Conservation (phyloP, 2,797 vertebrate genomes). For the Sebastiscus albofasciatus region DNA sequence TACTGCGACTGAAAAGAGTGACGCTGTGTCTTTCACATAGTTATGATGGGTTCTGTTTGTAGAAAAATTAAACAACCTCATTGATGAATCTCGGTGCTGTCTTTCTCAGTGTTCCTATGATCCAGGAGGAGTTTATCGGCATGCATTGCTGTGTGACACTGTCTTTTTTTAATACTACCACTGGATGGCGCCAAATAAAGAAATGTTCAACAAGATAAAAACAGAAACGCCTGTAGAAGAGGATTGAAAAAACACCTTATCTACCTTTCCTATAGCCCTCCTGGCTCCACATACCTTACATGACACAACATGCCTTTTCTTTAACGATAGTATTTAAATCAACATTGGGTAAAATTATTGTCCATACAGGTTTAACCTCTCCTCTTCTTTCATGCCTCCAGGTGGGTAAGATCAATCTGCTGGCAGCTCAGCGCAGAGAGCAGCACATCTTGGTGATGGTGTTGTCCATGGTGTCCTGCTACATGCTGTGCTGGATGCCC, state of each 20-base stretch:
- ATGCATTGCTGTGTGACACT: not conserved
- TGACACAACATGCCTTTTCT: not conserved
- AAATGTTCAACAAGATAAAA: not conserved
- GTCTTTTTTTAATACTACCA: not conserved
- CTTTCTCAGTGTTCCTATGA: not conserved
- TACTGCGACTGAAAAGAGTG: no score
- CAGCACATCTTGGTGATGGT: constrained; percentile 82
- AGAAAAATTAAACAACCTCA: not conserved
- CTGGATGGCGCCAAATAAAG: constrained; percentile 8
- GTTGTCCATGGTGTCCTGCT: constrained; percentile 85
- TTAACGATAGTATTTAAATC: not conserved
- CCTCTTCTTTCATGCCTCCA: constrained; percentile 25
- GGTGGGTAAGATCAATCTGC: constrained; percentile 76
- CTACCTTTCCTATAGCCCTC: not conserved
- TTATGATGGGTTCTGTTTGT: not conserved
- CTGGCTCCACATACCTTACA: not conserved
- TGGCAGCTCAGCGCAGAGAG: constrained; percentile 77
- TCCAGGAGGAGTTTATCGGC: not conserved
- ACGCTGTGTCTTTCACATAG: not conserved
- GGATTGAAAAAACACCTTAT: not conserved
- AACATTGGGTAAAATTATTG: not conserved
- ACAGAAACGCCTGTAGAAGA: not conserved
- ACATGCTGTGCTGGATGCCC: constrained; percentile 88
- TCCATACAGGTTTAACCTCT: not conserved
- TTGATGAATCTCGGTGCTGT: not conserved